Evolutionary conservation across 2,888 invertebrate species (phyloP), one percentile per base, ranked within the genome.

Genomic region (Atherix ibis): DNA sequence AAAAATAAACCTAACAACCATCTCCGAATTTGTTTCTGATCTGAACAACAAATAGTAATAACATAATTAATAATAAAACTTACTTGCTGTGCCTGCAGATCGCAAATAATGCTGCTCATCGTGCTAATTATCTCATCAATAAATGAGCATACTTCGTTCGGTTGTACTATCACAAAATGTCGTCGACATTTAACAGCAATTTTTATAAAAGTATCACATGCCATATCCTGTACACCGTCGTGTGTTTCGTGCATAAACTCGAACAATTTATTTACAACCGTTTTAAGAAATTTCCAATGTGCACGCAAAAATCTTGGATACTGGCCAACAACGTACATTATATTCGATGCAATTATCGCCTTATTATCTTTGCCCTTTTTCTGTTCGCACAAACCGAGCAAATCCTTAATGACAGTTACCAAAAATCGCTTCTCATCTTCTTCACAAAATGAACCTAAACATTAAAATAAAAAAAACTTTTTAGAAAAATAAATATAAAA

Each of bases 171-270:
- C 14, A 97, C 94, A 67, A 99, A 99, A 65, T 98, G 97, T 48
- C 95, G 73, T 43, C 92, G 73, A 65, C 98, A 99, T 64, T 98
- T 99, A 50, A 92, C 72, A 18, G 98, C 92, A 53, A 99, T 99
- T 67, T 99, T 99, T 48, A 99, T 98, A 59, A 99, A 99, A 26
- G 98, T 99, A 66, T 99, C 98, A 68, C 98, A 99, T 40, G 98
- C 98, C 98, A 99, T 99, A 54, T 98, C 98, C 64, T 98, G 97
- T 18, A 99, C 98, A 50, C 98, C 98, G 60, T 97, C 98, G 58
- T 98, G 98, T 35, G 95, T 95, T 68, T 98, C 97, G 60, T 98
- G 98, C 98, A 99, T 99, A 62, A 99, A 99, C 66, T 99, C 98
- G 66, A 99, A 99, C 37, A 99, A 71, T 67, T 98, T 98, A 67